These are phyloP conservation scores for Elysia chlorotica DNA, from an alignment of 1,140 invertebrate genomes.

Conservation along the genomic window DNA sequence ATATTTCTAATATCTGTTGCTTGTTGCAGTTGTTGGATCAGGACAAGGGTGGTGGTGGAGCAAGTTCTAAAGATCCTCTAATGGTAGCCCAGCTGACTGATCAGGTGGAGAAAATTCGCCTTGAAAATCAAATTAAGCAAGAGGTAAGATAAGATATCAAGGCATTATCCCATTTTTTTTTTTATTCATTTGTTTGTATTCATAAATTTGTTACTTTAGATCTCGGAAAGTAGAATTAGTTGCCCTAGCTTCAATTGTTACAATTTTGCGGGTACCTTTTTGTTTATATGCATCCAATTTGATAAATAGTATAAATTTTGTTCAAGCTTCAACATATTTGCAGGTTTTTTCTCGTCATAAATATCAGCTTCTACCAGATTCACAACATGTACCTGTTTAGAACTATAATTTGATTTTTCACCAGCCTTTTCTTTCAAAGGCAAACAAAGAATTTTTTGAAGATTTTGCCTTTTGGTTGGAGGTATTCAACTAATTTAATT, in stretches of 20 bases:
- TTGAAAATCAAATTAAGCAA: conserved; percentile 48
- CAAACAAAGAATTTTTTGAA: too few species aligned
- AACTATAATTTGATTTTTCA: too few species aligned
- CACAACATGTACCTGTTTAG: too few species aligned
- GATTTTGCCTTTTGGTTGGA: neutral
- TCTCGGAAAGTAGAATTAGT: neutral
- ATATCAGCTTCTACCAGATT: too few species aligned
- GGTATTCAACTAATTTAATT: neutral
- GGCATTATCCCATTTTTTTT: too few species aligned
- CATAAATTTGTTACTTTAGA: neutral
- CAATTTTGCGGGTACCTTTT: too few species aligned
- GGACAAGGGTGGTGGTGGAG: conserved; percentile 14
- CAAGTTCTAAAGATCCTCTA: conserved; percentile 14
- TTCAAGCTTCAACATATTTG: neutral
- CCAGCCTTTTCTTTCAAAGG: too few species aligned
- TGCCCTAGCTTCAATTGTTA: too few species aligned
- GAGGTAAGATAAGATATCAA: conserved; percentile 32
- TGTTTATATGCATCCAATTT: neutral
- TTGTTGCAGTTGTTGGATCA: conserved; percentile 17
- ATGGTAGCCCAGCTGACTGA: conserved; percentile 38
- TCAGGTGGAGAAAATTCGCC: conserved; percentile 37
- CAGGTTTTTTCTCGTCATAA: too few species aligned
- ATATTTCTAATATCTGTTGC: too few species aligned
- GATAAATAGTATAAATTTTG: neutral
- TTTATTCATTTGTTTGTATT: too few species aligned